Evolutionary conservation across 2,888 invertebrate species (phyloP).

Genomic region (Homarus gammarus): DNA sequence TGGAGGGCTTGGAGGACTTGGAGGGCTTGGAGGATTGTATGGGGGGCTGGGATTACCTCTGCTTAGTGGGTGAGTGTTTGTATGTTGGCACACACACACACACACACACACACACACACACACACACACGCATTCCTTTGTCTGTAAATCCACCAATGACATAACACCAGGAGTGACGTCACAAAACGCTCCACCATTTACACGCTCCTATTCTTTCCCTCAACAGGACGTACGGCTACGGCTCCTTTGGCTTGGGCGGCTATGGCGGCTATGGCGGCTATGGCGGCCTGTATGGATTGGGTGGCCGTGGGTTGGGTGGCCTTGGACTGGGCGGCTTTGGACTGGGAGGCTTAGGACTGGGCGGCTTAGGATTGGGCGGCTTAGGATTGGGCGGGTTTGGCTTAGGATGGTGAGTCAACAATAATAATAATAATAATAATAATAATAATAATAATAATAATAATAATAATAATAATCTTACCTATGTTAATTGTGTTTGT

Average conservation of each 20-base stretch:
- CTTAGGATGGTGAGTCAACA: neutral
- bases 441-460: neutral
- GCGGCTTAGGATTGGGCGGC: neutral
- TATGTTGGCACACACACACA: no score
- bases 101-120: no score
- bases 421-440: neutral
- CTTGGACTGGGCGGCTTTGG: neutral
- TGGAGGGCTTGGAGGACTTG: slow-evolving; percentile 8
- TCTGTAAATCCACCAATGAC: no score
- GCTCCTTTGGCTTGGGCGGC: slow-evolving; percentile 12
- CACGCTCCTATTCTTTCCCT: neutral
- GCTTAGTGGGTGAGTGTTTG: slow-evolving; percentile 6
- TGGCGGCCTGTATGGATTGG: neutral
- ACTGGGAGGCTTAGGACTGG: neutral
- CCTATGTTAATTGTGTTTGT: neutral
- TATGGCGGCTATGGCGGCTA: slow-evolving; percentile 28
- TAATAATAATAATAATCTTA: neutral
- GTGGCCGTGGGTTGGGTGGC: neutral
- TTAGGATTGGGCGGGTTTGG: slow-evolving; percentile 10
- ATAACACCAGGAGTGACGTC: no score
- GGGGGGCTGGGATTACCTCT: neutral
- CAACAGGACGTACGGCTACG: slow-evolving; percentile 28
- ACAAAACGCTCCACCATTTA: no score
- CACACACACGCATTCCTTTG: no score
- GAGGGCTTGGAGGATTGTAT: neutral